Base-by-base conservation (phyloP, 2,888 invertebrate genomes). In the Cantharis rustica region DNA sequence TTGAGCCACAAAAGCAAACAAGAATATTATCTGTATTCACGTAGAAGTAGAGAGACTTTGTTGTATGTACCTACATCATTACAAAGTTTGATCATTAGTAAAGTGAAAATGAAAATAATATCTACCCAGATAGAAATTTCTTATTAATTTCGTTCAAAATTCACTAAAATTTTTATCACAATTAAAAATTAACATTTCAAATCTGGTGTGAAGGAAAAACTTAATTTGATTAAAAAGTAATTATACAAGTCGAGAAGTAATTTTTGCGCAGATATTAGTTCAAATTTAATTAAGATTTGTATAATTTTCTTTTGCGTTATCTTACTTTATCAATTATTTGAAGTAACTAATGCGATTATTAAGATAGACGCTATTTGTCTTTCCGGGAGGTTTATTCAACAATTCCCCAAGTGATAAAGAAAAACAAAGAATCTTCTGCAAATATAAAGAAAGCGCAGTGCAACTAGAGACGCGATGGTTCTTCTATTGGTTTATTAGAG, bases 401-500 rank as follows among this genome's bases (percentile, higher is more conserved):
- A 47, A 47, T 47, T 47, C 47, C 47, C 47, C n/a, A 7, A 47
- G 47, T n/a, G 47, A 47, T n/a, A 47, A 47, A 47, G n/a, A n/a
- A 47, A 47, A 47, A 47, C n/a, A 47, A 47, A 47, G n/a, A 47
- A n/a, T n/a, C 47, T 47, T 47, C n/a, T n/a, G 47, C 47, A 47
- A 47, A 47, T 47, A 47, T 47, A 47, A 47, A 47, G 47, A 47
- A 47, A 47, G 47, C 47, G 47, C 47, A 47, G 2, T 47, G 13
- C 47, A 47, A 47, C 20, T 66, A 13, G 64, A 66, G 64, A 23
- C 23, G 64, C 64, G 47, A 61, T 26, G 68, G 47, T 66, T 68
- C 47, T 61, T 61, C 68, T 68, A 72, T 69, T 73, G 68, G 68
- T 68, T 73, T 61, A 66, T 73, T 47, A 16, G 61, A 64, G 70